Percentiles rank a stretch among this genome's conserved stretches.
Conservation (phyloP, 2,113 vertebrate genomes). For the Zosterops japonicus region DNA sequence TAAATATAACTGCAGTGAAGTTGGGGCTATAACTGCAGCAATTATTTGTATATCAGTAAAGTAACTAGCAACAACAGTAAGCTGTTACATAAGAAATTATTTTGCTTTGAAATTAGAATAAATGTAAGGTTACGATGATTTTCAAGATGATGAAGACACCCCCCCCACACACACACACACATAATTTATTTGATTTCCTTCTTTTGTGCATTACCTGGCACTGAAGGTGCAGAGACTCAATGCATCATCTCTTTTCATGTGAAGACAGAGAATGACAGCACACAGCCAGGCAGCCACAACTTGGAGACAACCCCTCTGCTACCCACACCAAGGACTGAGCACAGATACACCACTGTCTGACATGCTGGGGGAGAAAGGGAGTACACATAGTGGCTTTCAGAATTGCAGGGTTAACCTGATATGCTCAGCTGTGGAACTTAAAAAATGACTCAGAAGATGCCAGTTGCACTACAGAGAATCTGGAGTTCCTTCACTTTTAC, state of each 20-base stretch:
- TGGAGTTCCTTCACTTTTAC: neutral
- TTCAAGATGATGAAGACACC: neutral
- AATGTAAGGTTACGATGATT: neutral
- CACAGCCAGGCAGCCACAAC: neutral
- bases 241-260: neutral
- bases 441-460: neutral
- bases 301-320: neutral
- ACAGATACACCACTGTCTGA: neutral
- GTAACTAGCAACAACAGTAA: neutral
- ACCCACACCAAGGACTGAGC: neutral
- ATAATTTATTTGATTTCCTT: neutral
- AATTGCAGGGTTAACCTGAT: neutral
- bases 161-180: fast-evolving
- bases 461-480: neutral
- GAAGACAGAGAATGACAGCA: neutral
- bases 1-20: neutral
- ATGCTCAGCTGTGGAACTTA: neutral
- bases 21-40: neutral
- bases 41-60: neutral
- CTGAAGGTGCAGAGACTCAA: neutral
- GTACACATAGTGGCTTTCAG: neutral
- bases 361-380: neutral
- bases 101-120: neutral
- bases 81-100: neutral
- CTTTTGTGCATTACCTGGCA: neutral